These are phyloP conservation scores for Sarcoramphus papa DNA, from an alignment of 2,797 vertebrate species.

Conservation along the genomic window DNA sequence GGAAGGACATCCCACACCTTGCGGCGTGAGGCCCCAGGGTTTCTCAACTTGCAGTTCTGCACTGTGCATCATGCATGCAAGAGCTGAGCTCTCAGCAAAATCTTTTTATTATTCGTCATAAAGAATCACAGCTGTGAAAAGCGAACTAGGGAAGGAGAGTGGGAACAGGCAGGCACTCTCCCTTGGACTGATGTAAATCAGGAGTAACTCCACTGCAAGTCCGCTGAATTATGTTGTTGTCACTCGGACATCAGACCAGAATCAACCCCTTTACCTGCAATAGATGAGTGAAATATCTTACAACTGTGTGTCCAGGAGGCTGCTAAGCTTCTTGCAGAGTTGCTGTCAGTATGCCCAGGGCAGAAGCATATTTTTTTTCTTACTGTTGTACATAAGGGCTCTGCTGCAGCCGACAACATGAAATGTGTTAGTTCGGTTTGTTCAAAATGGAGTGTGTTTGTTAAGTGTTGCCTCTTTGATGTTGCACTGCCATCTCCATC, in stretches of 20 bases:
- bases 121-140: conserved; percentile 38
- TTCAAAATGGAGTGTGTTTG: conserved; percentile 56
- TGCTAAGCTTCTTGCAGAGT: neutral
- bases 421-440: conserved; percentile 35
- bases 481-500: conserved; percentile 71
- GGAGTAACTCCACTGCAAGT: neutral
- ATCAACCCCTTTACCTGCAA: neutral
- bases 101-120: conserved; percentile 5
- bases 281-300: conserved; percentile 1
- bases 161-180: neutral
- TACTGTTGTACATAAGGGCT: conserved; percentile 38
- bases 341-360: conserved; percentile 38
- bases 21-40: neutral
- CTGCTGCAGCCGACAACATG: conserved; percentile 36
- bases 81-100: neutral
- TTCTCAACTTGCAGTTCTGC: neutral
- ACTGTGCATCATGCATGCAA: neutral
- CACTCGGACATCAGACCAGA: neutral
- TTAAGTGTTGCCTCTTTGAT: conserved; percentile 65
- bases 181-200: neutral
- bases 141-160: neutral
- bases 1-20: neutral
- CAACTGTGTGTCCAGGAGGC: neutral
- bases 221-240: neutral
- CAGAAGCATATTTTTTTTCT: conserved; percentile 30